Percentiles rank a stretch among this genome's conserved stretches.
Evolutionary conservation across 1,140 invertebrate genomes (phyloP).

Genomic region (Thereuonema tuberculata): DNA sequence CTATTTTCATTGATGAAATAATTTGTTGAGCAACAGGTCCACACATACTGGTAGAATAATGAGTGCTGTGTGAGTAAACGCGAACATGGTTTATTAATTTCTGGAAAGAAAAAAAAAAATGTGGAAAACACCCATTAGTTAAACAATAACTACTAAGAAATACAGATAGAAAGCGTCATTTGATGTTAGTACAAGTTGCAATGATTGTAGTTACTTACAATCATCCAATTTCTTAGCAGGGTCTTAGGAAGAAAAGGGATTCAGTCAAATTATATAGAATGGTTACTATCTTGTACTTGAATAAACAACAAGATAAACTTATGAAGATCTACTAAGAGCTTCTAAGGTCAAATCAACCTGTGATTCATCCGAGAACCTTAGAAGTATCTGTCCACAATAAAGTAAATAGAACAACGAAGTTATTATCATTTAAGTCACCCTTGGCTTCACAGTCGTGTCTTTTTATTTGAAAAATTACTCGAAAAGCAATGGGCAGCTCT

Average conservation of each 20-base stretch:
- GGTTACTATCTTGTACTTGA: not conserved
- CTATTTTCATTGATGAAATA: conserved; percentile 69
- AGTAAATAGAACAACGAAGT: no score
- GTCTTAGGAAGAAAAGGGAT: not conserved
- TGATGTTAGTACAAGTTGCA: not conserved
- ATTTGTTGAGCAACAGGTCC: conserved; percentile 84
- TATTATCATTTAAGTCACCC: no score
- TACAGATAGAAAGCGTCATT: not conserved
- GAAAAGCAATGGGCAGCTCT: no score
- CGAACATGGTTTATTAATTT: conserved; percentile 65
- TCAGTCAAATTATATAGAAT: not conserved
- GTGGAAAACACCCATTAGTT: not conserved
- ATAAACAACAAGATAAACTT: no score
- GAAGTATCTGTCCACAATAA: no score
- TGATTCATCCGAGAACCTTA: no score
- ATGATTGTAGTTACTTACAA: not conserved
- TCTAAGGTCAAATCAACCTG: no score
- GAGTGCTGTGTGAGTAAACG: conserved; percentile 64
- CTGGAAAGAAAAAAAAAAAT: conserved; percentile 33
- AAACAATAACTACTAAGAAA: not conserved
- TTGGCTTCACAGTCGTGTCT: no score
- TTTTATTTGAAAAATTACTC: no score
- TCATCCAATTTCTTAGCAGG: not conserved
- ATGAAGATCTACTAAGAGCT: no score
- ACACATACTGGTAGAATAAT: conserved; percentile 80